Conservation (phyloP, 2,888 invertebrate genomes). For the Nomada fucata region DNA sequence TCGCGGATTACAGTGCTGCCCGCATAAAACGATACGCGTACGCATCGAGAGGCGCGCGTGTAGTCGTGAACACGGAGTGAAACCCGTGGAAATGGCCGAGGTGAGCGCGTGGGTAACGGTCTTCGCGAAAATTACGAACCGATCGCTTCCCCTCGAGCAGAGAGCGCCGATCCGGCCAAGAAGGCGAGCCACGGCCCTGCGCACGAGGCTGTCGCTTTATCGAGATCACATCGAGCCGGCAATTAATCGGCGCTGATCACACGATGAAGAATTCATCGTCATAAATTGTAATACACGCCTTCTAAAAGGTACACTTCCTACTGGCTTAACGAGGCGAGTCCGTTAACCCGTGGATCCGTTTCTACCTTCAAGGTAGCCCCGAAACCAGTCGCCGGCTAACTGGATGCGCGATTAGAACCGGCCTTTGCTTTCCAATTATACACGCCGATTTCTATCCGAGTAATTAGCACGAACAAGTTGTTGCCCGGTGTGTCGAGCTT, state of each 20-base stretch:
- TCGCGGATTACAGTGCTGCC: background rate
- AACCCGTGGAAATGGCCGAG: constrained; percentile 42
- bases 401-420: constrained; percentile 28
- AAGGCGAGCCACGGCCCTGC: background rate
- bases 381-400: constrained; percentile 44
- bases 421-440: constrained; percentile 36
- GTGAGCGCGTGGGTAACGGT: constrained; percentile 60
- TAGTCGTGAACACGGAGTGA: constrained; percentile 37
- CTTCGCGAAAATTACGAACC: constrained; percentile 60
- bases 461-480: constrained; percentile 38
- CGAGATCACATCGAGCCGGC: constrained; percentile 62
- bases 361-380: constrained; percentile 62
- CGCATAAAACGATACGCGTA: constrained; percentile 19
- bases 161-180: constrained; percentile 23
- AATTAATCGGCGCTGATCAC: constrained; percentile 70
- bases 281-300: constrained; percentile 69
- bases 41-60: constrained; percentile 1
- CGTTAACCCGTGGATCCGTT: constrained; percentile 62
- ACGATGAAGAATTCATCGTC: constrained; percentile 52
- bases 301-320: constrained; percentile 66
- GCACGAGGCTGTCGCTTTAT: constrained; percentile 48
- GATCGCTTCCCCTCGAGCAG: constrained; percentile 47
- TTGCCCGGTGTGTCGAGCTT: constrained; percentile 8
- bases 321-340: constrained; percentile 65
- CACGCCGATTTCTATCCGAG: constrained; percentile 38